A percentile compares a stretch with the other conserved stretches of the same genome.
These are phyloP conservation scores for Hormaphis cornu DNA, from an alignment of 1,140 invertebrate genomes.

Conservation along the genomic window DNA sequence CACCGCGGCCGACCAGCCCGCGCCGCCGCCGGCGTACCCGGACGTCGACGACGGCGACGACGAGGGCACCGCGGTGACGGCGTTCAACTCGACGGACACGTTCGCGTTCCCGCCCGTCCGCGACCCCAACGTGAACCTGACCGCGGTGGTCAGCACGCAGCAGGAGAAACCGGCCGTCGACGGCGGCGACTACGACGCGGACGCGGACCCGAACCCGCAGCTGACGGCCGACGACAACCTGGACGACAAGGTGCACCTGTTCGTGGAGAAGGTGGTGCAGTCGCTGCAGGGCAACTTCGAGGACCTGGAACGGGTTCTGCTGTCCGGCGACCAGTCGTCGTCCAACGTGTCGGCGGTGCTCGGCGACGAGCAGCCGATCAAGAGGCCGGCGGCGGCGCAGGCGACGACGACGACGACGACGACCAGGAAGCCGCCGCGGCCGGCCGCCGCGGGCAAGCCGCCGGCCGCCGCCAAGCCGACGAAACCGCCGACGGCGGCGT, in stretches of 20 bases:
- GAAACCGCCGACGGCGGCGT: neutral
- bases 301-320: slow-evolving; percentile 64
- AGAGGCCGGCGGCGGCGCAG: slow-evolving; percentile 32
- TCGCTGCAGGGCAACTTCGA: slow-evolving; percentile 71
- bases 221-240: slow-evolving; percentile 64
- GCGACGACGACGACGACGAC: slow-evolving; percentile 25
- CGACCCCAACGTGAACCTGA: slow-evolving; percentile 64
- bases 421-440: slow-evolving; percentile 35
- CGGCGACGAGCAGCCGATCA: slow-evolving; percentile 37
- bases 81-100: slow-evolving; percentile 47
- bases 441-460: neutral
- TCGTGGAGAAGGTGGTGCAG: slow-evolving; percentile 71
- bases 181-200: slow-evolving; percentile 37
- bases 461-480: neutral
- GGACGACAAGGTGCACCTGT: slow-evolving; percentile 66
- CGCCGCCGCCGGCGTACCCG: neutral
- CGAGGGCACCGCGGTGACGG: slow-evolving; percentile 44
- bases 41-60: neutral
- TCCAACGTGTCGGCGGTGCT: slow-evolving; percentile 27
- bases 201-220: slow-evolving; percentile 58
- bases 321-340: slow-evolving; percentile 42
- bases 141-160: slow-evolving; percentile 48
- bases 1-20: neutral
- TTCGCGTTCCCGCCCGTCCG: slow-evolving; percentile 73
- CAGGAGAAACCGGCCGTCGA: slow-evolving; percentile 39